These are phyloP conservation scores for Baryphthengus martii DNA, from an alignment of 2,113 vertebrate genomes.

Conservation along the genomic window DNA sequence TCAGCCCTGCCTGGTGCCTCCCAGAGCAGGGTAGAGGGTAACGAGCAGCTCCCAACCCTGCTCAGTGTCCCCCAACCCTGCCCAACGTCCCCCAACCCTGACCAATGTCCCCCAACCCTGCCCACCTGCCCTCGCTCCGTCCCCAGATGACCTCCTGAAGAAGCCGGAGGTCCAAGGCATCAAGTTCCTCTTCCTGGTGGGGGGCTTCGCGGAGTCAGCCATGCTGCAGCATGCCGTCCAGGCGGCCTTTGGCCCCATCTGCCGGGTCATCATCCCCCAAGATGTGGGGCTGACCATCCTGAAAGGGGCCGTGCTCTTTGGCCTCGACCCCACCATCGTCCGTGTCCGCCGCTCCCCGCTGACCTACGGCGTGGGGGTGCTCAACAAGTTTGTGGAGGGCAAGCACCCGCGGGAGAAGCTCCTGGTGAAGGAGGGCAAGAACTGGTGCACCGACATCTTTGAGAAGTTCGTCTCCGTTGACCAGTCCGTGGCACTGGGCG, in stretches of 20 bases:
- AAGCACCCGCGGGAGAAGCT: conserved; percentile 90
- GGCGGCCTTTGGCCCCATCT: conserved; percentile 75
- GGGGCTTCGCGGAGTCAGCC: conserved; percentile 91
- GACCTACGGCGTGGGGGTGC: conserved; percentile 91
- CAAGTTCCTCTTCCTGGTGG: conserved; percentile 93
- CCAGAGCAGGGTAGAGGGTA: neutral
- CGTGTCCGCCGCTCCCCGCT: conserved; percentile 89
- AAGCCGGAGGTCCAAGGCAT: conserved; percentile 85
- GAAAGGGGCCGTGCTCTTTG: conserved; percentile 94
- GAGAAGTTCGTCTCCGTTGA: conserved; percentile 92
- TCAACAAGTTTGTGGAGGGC: conserved; percentile 90
- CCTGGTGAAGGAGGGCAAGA: conserved; percentile 90
- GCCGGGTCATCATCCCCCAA: conserved; percentile 91
- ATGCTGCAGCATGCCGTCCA: conserved; percentile 90
- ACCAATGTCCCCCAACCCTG: too few species aligned
- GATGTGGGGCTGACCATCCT: conserved; percentile 94
- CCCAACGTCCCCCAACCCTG: too few species aligned
- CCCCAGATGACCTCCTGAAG: conserved; percentile 81
- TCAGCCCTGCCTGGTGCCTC: neutral
- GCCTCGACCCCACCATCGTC: conserved; percentile 91
- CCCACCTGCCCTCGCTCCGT: neutral
- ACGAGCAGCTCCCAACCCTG: neutral
- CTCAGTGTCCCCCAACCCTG: neutral
- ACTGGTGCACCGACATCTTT: conserved; percentile 95
- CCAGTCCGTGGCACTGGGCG: conserved; percentile 91